phyloP scores from a whole-genome alignment of 1,140 invertebrate genomes.

The Drosophila aff. region DNA sequence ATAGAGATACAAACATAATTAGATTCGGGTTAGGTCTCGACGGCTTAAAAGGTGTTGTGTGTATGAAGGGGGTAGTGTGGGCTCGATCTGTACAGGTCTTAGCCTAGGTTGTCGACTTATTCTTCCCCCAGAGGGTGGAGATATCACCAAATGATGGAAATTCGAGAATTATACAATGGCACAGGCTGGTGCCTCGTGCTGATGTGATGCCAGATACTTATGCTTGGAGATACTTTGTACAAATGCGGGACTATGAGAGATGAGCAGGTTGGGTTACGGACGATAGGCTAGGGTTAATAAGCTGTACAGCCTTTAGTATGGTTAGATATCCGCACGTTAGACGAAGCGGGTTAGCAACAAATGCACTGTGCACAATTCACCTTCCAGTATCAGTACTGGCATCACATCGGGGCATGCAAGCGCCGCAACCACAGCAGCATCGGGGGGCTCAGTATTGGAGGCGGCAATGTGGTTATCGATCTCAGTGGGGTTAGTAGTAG shows the following conservation, averaged over 20 bases:
- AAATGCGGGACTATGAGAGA: slow-evolving; percentile 41
- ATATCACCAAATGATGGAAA: not conserved
- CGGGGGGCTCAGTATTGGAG: slow-evolving; percentile 29
- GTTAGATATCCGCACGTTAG: slow-evolving; percentile 40
- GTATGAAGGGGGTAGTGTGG: not conserved
- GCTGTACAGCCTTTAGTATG: slow-evolving; percentile 62
- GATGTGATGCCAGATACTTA: slow-evolving; percentile 58
- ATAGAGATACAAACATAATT: slow-evolving; percentile 40
- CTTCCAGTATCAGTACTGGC: slow-evolving; percentile 85
- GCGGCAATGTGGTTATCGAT: slow-evolving; percentile 54
- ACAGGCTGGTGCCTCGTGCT: slow-evolving; percentile 11
- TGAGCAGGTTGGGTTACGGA: slow-evolving; percentile 9
- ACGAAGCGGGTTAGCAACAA: slow-evolving; percentile 54
- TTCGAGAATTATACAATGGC: not conserved
- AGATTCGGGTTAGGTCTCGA: slow-evolving; percentile 37
- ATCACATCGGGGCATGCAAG: slow-evolving; percentile 84
- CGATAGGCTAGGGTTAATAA: slow-evolving; percentile 30
- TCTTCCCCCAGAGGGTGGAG: not conserved
- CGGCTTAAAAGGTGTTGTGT: not conserved
- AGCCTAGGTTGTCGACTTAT: slow-evolving; percentile 1
- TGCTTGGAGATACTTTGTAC: slow-evolving; percentile 62
- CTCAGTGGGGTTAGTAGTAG: slow-evolving; percentile 47
- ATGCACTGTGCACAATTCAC: slow-evolving; percentile 75
- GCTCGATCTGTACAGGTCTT: slow-evolving; percentile 21
- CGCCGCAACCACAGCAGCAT: slow-evolving; percentile 42